These are phyloP conservation scores for Agriotes lineatus DNA, from an alignment of 2,888 invertebrate species.

Conservation along the genomic window DNA sequence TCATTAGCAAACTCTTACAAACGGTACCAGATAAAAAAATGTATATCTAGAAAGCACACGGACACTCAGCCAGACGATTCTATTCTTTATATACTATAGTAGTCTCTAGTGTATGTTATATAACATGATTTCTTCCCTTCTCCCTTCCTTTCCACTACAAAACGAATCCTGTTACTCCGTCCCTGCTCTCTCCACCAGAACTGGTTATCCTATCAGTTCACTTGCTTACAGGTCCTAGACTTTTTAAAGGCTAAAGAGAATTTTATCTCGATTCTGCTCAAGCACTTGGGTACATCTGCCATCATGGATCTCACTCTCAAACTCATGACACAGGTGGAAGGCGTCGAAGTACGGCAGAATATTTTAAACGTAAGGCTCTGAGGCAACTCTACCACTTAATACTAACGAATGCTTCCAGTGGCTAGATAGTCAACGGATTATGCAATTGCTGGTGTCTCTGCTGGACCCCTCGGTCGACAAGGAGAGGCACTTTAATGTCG, in stretches of 20 bases:
- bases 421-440: constrained; percentile 89
- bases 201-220: constrained; percentile 93
- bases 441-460: constrained; percentile 81
- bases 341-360: constrained; percentile 77
- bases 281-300: constrained; percentile 93
- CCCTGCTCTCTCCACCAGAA: constrained; percentile 70
- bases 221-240: constrained; percentile 91
- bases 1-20: too few species aligned
- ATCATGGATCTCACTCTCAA: constrained; percentile 93
- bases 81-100: background rate
- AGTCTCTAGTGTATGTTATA: constrained; percentile 40
- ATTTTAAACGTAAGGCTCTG: constrained; percentile 74
- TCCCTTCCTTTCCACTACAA: constrained; percentile 42
- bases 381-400: background rate
- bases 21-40: too few species aligned
- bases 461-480: constrained; percentile 76
- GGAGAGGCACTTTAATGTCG: constrained; percentile 87
- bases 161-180: constrained; percentile 47
- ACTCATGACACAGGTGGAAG: constrained; percentile 86
- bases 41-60: too few species aligned
- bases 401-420: constrained; percentile 72
- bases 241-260: constrained; percentile 89
- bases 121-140: constrained; percentile 52
- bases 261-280: constrained; percentile 88
- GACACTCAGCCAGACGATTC: background rate